phyloP scores from a whole-genome alignment of 2,113 vertebrate species.

The Carettochelys insculpta region DNA sequence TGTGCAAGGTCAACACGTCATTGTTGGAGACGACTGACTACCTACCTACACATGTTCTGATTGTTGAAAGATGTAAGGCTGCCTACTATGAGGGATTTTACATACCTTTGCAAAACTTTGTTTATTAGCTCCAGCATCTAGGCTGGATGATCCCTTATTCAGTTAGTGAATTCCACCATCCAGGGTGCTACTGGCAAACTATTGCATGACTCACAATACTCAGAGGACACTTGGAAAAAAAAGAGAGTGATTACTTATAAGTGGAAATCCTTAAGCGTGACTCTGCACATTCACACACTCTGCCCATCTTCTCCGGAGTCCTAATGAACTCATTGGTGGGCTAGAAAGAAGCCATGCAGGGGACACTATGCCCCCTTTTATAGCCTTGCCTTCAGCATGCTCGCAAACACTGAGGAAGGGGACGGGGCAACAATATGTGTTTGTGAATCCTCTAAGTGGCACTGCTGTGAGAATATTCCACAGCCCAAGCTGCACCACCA shows the following conservation, averaged over 20 bases:
- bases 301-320: background rate
- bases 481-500: background rate
- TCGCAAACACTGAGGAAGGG: background rate
- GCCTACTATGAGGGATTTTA: background rate
- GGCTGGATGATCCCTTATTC: background rate
- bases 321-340: background rate
- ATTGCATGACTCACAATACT: background rate
- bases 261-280: background rate
- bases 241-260: background rate
- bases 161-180: background rate
- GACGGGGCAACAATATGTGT: background rate
- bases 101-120: background rate
- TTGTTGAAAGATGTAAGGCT: background rate
- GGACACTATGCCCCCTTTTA: background rate
- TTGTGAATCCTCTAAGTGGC: background rate
- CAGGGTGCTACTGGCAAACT: background rate
- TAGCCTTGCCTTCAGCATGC: background rate
- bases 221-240: background rate
- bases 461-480: background rate
- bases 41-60: no score
- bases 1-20: no score
- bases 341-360: background rate
- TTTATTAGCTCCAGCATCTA: background rate
- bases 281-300: background rate
- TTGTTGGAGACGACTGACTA: no score